Evolutionary conservation across 2,113 vertebrate species (phyloP).

Genomic region (Murina feae): DNA sequence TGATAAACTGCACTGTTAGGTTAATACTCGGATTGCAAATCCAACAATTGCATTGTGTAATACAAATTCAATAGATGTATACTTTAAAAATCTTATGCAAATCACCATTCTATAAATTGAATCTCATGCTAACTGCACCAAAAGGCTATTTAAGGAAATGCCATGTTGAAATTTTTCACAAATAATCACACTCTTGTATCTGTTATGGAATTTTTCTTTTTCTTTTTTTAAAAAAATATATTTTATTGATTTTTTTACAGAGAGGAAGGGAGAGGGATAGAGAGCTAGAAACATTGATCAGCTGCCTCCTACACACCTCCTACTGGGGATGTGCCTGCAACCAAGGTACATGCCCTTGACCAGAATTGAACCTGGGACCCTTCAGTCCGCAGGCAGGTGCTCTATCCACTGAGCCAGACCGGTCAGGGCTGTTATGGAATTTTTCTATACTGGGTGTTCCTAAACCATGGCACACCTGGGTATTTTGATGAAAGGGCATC

Average conservation of each 20-base stretch:
- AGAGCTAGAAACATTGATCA: too few relatives aligned
- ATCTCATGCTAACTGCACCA: slow-evolving; percentile 27
- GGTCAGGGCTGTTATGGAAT: background rate
- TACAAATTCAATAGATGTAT: slow-evolving; percentile 4
- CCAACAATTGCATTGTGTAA: background rate
- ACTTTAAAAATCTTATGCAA: slow-evolving; percentile 48
- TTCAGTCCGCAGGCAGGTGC: too few relatives aligned
- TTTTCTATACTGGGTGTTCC: background rate
- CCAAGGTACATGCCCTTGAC: too few relatives aligned
- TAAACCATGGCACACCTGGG: background rate
- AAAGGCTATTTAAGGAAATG: slow-evolving; percentile 46
- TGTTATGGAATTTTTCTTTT: background rate
- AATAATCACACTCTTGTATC: slow-evolving; percentile 15
- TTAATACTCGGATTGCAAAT: background rate
- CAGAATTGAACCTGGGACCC: too few relatives aligned
- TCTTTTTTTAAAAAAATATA: too few relatives aligned
- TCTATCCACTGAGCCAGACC: too few relatives aligned
- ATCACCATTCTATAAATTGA: slow-evolving; percentile 46
- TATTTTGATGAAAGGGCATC: too few relatives aligned
- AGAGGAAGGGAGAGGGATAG: too few relatives aligned
- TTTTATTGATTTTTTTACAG: too few relatives aligned
- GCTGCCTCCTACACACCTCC: too few relatives aligned
- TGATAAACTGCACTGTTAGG: background rate
- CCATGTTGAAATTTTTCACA: slow-evolving; percentile 25
- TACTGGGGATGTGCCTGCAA: too few relatives aligned